Conservation (phyloP, 2,888 invertebrate species). For the Eilema griseolum region DNA sequence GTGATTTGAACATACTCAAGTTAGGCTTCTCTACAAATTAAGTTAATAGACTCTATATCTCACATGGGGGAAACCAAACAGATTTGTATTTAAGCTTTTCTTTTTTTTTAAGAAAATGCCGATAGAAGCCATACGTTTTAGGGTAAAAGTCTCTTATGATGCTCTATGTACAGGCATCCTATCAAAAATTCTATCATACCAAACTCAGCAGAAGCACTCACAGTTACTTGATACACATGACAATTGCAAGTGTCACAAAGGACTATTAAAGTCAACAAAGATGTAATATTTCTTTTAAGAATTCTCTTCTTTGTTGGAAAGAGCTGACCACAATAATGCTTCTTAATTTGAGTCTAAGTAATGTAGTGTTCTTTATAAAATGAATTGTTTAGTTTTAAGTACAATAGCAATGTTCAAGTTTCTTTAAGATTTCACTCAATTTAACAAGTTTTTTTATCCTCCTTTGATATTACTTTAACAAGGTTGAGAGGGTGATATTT, state of each 20-base stretch:
- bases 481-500: not conserved
- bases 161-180: not conserved
- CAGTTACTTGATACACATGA: too few relatives aligned
- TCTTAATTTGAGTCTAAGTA: not conserved
- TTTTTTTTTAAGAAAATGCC: not conserved
- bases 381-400: not conserved
- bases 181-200: not conserved
- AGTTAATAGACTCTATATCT: not conserved
- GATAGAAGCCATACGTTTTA: not conserved
- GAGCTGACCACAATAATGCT: not conserved
- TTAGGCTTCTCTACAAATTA: not conserved
- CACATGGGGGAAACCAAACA: constrained; percentile 4
- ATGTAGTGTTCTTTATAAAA: not conserved
- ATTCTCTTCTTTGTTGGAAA: not conserved
- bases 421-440: not conserved
- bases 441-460: not conserved
- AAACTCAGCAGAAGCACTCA: too few relatives aligned
- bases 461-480: not conserved
- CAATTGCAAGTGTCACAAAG: too few relatives aligned
- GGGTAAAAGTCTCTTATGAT: not conserved
- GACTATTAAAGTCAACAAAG: not conserved
- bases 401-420: not conserved
- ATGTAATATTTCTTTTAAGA: not conserved
- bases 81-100: not conserved
- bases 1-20: not conserved